phyloP scores from a whole-genome alignment of 2,888 invertebrate species.

The Agrochola lota region DNA sequence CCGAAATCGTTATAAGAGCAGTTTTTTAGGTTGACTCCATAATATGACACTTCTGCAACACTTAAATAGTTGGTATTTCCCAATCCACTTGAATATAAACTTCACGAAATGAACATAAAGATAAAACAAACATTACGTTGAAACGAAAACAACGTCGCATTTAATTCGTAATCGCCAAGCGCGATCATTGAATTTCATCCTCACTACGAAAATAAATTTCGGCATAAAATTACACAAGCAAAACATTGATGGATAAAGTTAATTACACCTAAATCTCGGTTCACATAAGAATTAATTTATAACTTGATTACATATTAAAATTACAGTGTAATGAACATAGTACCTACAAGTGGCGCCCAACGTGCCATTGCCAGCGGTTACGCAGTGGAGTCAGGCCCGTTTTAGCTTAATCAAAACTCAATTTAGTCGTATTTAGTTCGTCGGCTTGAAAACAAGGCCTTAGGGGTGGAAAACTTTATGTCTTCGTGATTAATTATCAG shows the following conservation, averaged over 20 bases:
- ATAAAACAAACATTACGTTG: background rate
- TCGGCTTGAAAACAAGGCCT: conserved; percentile 76
- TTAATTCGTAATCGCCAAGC: conserved; percentile 13
- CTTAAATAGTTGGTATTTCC: background rate
- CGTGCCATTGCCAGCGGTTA: conserved; percentile 74
- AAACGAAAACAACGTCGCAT: conserved; percentile 2
- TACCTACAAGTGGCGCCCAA: conserved; percentile 63
- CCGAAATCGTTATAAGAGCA: too few relatives aligned
- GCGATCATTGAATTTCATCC: conserved; percentile 15
- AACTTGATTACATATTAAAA: conserved; percentile 67
- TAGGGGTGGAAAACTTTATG: conserved; percentile 76
- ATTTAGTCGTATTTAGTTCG: conserved; percentile 79
- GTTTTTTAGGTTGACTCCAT: background rate
- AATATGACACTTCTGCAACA: background rate
- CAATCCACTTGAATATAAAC: background rate
- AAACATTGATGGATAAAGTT: conserved; percentile 58
- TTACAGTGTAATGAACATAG: conserved; percentile 64
- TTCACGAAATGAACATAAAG: background rate
- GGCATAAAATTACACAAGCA: conserved; percentile 42
- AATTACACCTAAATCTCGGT: conserved; percentile 57
- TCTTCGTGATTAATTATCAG: conserved; percentile 78
- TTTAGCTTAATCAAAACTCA: conserved; percentile 80
- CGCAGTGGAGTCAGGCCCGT: conserved; percentile 58
- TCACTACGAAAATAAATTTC: conserved; percentile 36
- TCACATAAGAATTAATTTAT: conserved; percentile 62